Conservation (phyloP, 2,888 invertebrate species). For the Caenorhabditis panamensis region DNA sequence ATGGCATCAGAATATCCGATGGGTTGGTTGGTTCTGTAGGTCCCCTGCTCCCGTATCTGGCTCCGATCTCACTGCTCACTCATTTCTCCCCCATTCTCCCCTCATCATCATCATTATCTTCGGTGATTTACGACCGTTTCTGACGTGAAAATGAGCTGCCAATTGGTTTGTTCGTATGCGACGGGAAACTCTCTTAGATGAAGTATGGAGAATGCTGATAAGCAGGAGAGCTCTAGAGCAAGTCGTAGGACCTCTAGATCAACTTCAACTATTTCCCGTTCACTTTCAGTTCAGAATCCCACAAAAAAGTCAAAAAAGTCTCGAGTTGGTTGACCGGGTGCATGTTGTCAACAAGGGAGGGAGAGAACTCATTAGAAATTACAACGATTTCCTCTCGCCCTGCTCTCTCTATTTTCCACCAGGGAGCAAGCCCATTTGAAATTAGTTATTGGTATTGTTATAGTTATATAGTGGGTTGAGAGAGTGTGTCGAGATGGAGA, state of each 20-base stretch:
- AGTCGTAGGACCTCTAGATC: too few relatives aligned
- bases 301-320: not conserved
- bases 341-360: not conserved
- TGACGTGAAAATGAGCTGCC: conserved; percentile 6
- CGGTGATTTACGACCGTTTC: conserved; percentile 1
- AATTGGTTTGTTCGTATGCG: not conserved
- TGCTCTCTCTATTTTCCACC: not conserved
- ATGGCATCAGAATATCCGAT: not conserved
- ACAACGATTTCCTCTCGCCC: conserved; percentile 2
- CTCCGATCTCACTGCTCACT: not conserved
- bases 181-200: not conserved
- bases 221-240: not conserved
- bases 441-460: conserved; percentile 9
- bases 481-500: not conserved
- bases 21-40: not conserved
- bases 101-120: conserved; percentile 1
- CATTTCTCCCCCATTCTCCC: not conserved
- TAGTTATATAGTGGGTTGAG: not conserved
- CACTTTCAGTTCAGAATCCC: too few relatives aligned
- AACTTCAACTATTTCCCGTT: too few relatives aligned
- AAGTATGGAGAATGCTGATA: not conserved
- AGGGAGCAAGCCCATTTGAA: not conserved
- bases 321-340: not conserved
- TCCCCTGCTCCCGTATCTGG: not conserved
- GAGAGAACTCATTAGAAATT: conserved; percentile 7